Conservation (phyloP, 2,888 invertebrate species). For the Ochropleura plecta region DNA sequence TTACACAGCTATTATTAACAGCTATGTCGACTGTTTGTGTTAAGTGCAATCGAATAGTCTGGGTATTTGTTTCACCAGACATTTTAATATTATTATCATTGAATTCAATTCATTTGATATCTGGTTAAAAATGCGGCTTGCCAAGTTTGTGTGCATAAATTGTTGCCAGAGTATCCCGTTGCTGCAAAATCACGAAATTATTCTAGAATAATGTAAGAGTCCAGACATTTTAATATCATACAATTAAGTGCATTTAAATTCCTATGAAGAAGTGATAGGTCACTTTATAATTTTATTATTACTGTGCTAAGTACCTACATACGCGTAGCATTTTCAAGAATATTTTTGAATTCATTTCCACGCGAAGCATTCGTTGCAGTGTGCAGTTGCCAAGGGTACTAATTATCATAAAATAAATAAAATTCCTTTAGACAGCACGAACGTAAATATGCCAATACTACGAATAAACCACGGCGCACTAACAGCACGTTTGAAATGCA, state of each 20-base stretch:
- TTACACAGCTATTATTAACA: conserved; percentile 66
- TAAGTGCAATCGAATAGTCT: conserved; percentile 63
- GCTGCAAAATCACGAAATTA: conserved; percentile 30
- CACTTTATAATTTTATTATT: conserved; percentile 45
- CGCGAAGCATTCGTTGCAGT: conserved; percentile 19
- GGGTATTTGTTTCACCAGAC: conserved; percentile 58
- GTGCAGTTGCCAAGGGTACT: conserved; percentile 23
- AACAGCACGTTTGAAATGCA: conserved; percentile 45
- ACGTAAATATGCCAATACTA: conserved; percentile 41
- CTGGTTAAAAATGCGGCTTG: conserved; percentile 45
- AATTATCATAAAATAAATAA: conserved; percentile 53
- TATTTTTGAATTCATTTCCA: conserved; percentile 50
- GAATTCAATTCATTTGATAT: conserved; percentile 53
- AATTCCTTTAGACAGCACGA: conserved; percentile 40
- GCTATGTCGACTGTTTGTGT: conserved; percentile 52
- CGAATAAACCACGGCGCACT: conserved; percentile 42
- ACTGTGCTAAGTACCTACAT: conserved; percentile 28
- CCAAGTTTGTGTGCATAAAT: conserved; percentile 50
- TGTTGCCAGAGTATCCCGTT: conserved; percentile 23
- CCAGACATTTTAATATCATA: conserved; percentile 29
- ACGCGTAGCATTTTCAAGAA: conserved; percentile 42
- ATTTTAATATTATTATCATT: conserved; percentile 54
- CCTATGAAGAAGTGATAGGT: conserved; percentile 28
- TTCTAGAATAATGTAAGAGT: conserved; percentile 30
- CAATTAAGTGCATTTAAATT: conserved; percentile 43